phyloP scores from a whole-genome alignment of 2,888 invertebrate species.

The Orthosia cruda region DNA sequence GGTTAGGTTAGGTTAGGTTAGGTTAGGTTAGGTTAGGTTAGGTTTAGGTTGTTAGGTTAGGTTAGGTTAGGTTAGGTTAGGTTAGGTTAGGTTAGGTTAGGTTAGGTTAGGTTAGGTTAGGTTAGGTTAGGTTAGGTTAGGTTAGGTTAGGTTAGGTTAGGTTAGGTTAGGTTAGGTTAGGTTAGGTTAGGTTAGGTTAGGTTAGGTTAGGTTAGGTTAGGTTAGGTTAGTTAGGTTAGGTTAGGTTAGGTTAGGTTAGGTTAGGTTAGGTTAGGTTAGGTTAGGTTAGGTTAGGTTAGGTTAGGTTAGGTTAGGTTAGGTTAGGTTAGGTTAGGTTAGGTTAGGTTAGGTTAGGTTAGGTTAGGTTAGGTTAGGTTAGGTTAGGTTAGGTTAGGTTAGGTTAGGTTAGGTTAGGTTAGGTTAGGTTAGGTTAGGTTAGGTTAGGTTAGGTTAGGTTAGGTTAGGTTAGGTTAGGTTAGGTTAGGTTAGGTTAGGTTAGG shows the following conservation, averaged over 20 bases:
- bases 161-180: conserved; percentile 1
- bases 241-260: not conserved
- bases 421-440: conserved; percentile 19
- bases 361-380: not conserved
- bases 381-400: not conserved
- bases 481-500: not conserved
- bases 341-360: too few relatives aligned
- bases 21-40: not conserved
- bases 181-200: not conserved
- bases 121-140: conserved; percentile 1
- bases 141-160: conserved; percentile 1
- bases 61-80: conserved; percentile 1
- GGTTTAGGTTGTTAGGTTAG: too few relatives aligned
- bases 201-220: not conserved
- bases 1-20: not conserved
- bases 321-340: conserved; percentile 4
- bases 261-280: not conserved
- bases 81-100: not conserved
- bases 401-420: conserved; percentile 2
- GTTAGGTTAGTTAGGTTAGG: conserved; percentile 1
- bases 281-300: conserved; percentile 1
- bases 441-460: not conserved
- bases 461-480: not conserved
- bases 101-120: not conserved
- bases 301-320: not conserved